Conservation (phyloP, 2,888 invertebrate species). For the Deroplatys truncata region DNA sequence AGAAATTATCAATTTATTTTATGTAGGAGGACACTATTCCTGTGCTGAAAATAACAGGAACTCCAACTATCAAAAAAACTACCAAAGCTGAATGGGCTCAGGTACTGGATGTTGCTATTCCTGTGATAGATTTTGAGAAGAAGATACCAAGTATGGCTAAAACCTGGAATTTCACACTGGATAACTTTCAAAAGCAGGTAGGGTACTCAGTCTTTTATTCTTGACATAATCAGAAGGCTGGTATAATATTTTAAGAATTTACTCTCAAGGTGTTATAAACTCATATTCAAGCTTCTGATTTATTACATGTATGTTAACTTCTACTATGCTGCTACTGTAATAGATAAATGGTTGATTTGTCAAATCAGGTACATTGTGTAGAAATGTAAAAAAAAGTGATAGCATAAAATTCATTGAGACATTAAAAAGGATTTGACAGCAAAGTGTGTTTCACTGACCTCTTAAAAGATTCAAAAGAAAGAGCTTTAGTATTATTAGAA, state of each 20-base stretch:
- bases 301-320: too few species aligned
- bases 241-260: background rate
- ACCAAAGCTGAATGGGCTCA: conserved; percentile 82
- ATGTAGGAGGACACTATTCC: conserved; percentile 46
- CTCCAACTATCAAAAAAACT: conserved; percentile 41
- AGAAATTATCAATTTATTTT: background rate
- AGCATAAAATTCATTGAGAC: too few species aligned
- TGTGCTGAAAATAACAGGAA: conserved; percentile 63
- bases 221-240: conserved; percentile 4
- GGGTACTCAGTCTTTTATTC: background rate
- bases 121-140: conserved; percentile 76
- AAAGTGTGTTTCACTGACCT: too few species aligned
- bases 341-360: too few species aligned
- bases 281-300: background rate
- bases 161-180: conserved; percentile 85
- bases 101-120: conserved; percentile 74
- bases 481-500: too few species aligned
- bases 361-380: too few species aligned
- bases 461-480: too few species aligned
- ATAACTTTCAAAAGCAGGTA: conserved; percentile 92
- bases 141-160: conserved; percentile 80
- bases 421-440: too few species aligned
- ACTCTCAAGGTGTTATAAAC: background rate
- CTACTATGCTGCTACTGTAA: too few species aligned
- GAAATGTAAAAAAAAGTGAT: too few species aligned